These are phyloP conservation scores for Tauraco erythrolophus DNA, from an alignment of 2,113 vertebrate species.

Conservation along the genomic window DNA sequence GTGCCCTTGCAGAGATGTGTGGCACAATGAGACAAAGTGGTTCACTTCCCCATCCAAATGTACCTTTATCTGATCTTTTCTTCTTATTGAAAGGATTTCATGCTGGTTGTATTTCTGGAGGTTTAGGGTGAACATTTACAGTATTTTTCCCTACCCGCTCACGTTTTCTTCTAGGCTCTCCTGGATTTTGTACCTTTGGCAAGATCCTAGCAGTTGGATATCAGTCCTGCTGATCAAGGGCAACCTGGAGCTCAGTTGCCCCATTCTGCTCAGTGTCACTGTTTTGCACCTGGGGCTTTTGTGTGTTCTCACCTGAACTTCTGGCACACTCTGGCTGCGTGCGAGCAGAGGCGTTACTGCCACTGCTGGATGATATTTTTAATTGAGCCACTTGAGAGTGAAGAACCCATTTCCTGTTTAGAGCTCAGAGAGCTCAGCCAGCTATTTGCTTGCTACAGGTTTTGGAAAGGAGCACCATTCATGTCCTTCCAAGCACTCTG, in stretches of 20 bases:
- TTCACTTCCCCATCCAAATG: not conserved
- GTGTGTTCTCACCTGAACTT: not conserved
- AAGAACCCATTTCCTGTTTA: conserved; percentile 55
- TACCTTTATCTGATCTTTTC: not conserved
- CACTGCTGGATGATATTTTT: not conserved
- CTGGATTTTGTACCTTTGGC: not conserved
- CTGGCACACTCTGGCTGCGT: not conserved
- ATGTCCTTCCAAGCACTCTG: not conserved
- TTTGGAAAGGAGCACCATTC: not conserved
- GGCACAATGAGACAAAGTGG: not conserved
- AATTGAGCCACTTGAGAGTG: conserved; percentile 35
- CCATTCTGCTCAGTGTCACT: not conserved
- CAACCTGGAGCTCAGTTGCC: not conserved
- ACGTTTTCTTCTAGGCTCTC: not conserved
- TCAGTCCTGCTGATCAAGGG: not conserved
- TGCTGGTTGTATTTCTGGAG: not conserved
- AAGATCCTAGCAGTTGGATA: not conserved
- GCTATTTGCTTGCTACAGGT: not conserved
- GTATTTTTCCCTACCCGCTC: not conserved
- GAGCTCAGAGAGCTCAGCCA: not conserved
- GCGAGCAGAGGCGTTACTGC: not conserved
- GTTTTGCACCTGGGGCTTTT: not conserved
- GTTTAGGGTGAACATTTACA: not conserved
- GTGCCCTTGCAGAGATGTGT: not conserved
- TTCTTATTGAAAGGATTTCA: not conserved